Percentiles rank a stretch among this genome's conserved stretches.
phyloP scores from a whole-genome alignment of 2,113 vertebrate species.

The Amphiprion percula region DNA sequence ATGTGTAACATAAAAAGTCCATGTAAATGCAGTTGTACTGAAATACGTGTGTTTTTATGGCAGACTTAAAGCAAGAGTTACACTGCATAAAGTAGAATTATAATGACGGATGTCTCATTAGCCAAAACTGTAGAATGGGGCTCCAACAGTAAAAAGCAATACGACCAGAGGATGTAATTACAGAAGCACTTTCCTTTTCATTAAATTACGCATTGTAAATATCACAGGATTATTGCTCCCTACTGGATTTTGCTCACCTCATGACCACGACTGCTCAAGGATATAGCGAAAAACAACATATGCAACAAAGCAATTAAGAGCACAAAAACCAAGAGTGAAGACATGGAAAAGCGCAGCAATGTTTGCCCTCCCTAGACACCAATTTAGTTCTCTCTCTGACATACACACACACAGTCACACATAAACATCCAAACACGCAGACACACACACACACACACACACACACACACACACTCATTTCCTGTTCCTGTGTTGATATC shows the following conservation, averaged over 20 bases:
- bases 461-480: conserved; percentile 49
- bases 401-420: not conserved
- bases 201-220: not conserved
- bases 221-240: conserved; percentile 13
- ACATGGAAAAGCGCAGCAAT: conserved; percentile 34
- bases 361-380: conserved; percentile 26
- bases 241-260: not conserved
- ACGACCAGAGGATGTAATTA: not conserved
- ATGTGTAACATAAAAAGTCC: no score
- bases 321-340: conserved; percentile 26
- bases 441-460: conserved; percentile 17
- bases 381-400: conserved; percentile 1
- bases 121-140: not conserved
- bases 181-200: not conserved
- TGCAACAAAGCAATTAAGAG: conserved; percentile 37
- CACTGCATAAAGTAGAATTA: not conserved
- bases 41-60: not conserved
- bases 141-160: not conserved
- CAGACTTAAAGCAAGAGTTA: not conserved
- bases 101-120: conserved; percentile 12
- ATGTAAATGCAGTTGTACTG: no score
- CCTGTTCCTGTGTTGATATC: conserved; percentile 74
- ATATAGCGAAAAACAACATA: conserved; percentile 5
- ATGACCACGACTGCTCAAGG: not conserved
- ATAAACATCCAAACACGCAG: not conserved